phyloP scores from a whole-genome alignment of 2,113 vertebrate species.

The Oxyruncus cristatus region DNA sequence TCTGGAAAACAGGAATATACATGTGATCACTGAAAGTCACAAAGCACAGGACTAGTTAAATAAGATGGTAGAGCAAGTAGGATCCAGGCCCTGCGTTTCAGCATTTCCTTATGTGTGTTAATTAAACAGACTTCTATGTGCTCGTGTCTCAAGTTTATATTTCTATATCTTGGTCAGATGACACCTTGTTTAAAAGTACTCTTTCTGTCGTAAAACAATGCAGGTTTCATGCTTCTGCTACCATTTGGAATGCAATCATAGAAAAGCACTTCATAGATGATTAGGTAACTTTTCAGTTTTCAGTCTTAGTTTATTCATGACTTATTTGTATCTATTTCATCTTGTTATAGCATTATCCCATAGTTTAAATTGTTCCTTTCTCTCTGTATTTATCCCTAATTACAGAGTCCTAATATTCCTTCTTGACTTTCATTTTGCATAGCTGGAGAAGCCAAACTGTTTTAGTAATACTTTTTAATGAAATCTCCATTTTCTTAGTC shows the following conservation, averaged over 20 bases:
- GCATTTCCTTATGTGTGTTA: background rate
- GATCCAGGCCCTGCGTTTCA: background rate
- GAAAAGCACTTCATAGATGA: background rate
- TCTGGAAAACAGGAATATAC: background rate
- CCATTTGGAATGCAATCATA: background rate
- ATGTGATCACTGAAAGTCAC: background rate
- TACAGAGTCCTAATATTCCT: background rate
- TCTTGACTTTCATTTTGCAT: background rate
- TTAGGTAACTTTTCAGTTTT: background rate
- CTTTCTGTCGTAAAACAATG: background rate
- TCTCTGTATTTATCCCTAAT: background rate
- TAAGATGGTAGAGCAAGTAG: background rate
- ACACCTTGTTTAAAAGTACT: background rate
- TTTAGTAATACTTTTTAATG: background rate
- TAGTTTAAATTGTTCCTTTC: background rate
- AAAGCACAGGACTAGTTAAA: background rate
- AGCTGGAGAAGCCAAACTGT: background rate
- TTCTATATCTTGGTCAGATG: background rate
- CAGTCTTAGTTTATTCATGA: background rate
- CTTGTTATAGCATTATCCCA: background rate
- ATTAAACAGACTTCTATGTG: background rate
- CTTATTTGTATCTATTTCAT: background rate
- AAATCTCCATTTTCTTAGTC: background rate
- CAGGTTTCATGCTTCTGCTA: background rate
- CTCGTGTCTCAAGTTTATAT: background rate